A percentile compares a stretch with the other conserved stretches of the same genome.
Evolutionary conservation across 1,140 invertebrate genomes (phyloP).

Genomic region (Rhopalosiphum padi): DNA sequence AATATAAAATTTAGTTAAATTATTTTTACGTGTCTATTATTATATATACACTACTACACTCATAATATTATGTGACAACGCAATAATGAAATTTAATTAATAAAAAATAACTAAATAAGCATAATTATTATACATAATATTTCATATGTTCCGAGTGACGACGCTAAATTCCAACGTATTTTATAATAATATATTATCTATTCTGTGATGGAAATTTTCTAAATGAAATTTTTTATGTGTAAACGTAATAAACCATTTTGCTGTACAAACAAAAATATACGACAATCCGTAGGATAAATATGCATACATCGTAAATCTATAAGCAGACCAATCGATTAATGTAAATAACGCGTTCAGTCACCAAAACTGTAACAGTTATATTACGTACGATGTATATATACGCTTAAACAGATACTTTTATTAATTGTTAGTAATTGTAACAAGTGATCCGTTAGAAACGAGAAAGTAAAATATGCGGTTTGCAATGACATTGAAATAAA

Average conservation of each 20-base stretch:
- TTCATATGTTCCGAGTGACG: background rate
- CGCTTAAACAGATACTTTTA: background rate
- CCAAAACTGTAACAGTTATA: background rate
- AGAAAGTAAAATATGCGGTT: constrained; percentile 29
- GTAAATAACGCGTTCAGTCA: background rate
- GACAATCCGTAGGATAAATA: background rate
- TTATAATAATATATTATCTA: background rate
- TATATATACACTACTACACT: background rate
- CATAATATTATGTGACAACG: background rate
- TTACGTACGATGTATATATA: background rate
- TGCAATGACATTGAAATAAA: background rate
- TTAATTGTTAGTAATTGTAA: background rate
- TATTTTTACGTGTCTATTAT: background rate
- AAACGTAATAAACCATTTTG: background rate
- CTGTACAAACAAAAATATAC: background rate
- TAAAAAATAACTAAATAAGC: background rate
- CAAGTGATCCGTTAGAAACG: background rate
- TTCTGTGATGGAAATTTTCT: background rate
- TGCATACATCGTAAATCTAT: background rate
- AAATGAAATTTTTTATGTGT: background rate
- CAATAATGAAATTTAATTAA: background rate
- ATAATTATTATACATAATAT: background rate
- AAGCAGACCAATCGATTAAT: background rate
- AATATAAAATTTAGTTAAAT: background rate
- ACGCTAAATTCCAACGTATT: background rate